phyloP scores from a whole-genome alignment of 2,113 vertebrate genomes.

The Cheilinus undulatus region DNA sequence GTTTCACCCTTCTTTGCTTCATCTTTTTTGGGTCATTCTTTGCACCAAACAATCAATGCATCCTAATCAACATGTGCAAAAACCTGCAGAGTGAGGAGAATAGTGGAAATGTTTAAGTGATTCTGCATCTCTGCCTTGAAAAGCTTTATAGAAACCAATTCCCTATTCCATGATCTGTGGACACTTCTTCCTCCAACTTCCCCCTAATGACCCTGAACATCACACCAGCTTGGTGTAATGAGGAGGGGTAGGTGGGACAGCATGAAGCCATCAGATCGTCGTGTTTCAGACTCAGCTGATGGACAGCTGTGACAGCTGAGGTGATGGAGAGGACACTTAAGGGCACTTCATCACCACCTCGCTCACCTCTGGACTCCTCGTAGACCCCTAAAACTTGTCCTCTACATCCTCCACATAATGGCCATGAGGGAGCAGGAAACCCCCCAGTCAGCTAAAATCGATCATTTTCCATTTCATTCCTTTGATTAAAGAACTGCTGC shows the following conservation, averaged over 20 bases:
- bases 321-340: constrained; percentile 52
- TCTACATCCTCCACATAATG: not conserved
- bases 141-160: not conserved
- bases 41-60: too few species aligned
- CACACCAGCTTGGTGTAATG: constrained; percentile 2
- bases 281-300: constrained; percentile 32
- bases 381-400: not conserved
- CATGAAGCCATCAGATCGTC: constrained; percentile 13
- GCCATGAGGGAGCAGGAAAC: not conserved
- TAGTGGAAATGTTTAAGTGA: not conserved
- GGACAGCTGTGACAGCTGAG: constrained; percentile 49
- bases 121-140: not conserved
- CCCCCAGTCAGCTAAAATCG: not conserved
- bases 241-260: constrained; percentile 12
- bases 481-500: constrained; percentile 16
- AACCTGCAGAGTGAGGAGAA: not conserved
- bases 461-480: constrained; percentile 11
- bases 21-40: too few species aligned
- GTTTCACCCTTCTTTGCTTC: too few species aligned
- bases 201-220: constrained; percentile 22
- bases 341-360: constrained; percentile 33
- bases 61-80: not conserved
- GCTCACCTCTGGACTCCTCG: constrained; percentile 32
- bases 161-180: not conserved
- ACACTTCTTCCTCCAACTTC: constrained; percentile 16